A percentile compares a stretch with the other conserved stretches of the same genome.
phyloP scores from a whole-genome alignment of 1,140 invertebrate genomes.

The Musca domestica region DNA sequence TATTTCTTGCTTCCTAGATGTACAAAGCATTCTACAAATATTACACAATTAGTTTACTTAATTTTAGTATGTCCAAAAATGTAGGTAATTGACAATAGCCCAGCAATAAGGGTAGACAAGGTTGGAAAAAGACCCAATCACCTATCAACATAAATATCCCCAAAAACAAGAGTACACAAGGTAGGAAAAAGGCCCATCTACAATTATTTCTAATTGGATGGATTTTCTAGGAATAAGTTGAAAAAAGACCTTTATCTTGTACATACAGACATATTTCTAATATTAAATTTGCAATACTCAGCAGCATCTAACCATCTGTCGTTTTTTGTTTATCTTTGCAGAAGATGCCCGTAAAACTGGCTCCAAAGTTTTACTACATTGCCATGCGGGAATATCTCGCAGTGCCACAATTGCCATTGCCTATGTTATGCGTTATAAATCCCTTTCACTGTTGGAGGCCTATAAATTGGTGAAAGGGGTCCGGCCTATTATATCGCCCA shows the following conservation, averaged over 20 bases:
- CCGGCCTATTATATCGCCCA: constrained; percentile 89
- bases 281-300: no score
- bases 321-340: constrained; percentile 60
- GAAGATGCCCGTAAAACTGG: constrained; percentile 79
- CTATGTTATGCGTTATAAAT: constrained; percentile 89
- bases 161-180: no score
- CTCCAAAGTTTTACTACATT: constrained; percentile 85
- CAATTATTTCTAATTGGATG: neutral
- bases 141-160: no score
- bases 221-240: neutral
- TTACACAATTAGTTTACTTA: no score
- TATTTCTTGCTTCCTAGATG: no score
- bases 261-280: neutral
- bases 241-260: neutral
- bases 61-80: no score
- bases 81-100: no score
- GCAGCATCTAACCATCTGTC: neutral
- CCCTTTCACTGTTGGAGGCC: constrained; percentile 83
- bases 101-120: no score
- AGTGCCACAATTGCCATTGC: constrained; percentile 94
- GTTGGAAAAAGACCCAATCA: no score
- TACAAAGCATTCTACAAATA: no score
- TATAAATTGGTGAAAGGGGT: constrained; percentile 84
- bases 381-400: constrained; percentile 91
- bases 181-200: neutral